These are phyloP conservation scores for Nibea coibor DNA, from an alignment of 2,113 vertebrate genomes.

Conservation along the genomic window DNA sequence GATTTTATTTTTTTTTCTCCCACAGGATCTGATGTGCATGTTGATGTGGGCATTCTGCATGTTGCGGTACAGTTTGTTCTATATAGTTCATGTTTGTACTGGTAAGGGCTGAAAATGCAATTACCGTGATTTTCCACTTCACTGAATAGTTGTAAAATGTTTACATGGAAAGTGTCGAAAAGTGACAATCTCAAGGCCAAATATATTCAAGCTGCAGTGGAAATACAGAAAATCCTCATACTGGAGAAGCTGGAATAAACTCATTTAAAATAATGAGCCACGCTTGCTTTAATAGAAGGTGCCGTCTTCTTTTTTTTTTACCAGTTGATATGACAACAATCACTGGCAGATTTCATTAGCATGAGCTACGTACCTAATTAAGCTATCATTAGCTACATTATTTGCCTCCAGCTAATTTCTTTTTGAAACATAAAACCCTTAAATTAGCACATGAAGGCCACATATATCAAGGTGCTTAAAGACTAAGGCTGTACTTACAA, in stretches of 20 bases:
- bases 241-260: background rate
- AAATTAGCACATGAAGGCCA: background rate
- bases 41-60: background rate
- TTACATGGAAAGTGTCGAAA: background rate
- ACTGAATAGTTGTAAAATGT: background rate
- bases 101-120: background rate
- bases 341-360: background rate
- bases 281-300: background rate
- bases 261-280: background rate
- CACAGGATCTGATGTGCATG: slow-evolving; percentile 2
- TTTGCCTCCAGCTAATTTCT: background rate
- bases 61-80: slow-evolving; percentile 3
- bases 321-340: background rate
- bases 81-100: background rate
- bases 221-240: too few relatives aligned
- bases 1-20: background rate
- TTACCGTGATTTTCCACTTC: background rate
- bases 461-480: too few relatives aligned
- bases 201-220: background rate
- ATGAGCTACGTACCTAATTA: background rate
- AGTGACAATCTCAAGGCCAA: background rate
- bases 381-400: background rate
- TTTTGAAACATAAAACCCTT: background rate
- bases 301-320: too few relatives aligned
- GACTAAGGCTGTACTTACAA: background rate